A percentile compares a stretch with the other conserved stretches of the same genome.
Conservation (phyloP, 2,797 vertebrate species). For the Tadarida brasiliensis region DNA sequence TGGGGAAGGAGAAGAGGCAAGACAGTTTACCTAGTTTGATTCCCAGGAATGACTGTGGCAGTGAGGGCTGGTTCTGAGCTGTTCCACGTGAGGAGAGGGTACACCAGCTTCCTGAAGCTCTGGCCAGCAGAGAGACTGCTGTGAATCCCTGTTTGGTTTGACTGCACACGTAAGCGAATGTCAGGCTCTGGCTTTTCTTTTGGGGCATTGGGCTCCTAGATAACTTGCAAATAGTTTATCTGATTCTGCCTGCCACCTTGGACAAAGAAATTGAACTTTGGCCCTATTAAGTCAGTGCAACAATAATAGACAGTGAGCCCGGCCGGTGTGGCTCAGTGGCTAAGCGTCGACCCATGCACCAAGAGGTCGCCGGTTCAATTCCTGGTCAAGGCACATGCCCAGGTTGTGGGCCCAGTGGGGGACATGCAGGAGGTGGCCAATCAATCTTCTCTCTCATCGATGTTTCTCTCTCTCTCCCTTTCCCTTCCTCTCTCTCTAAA, state of each 20-base stretch:
- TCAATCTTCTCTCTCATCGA: too few species aligned
- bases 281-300: neutral
- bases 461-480: too few species aligned
- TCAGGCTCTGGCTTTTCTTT: neutral
- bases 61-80: too few species aligned
- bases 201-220: neutral
- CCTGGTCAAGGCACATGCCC: too few species aligned
- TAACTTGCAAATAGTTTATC: neutral
- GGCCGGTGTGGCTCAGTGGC: too few species aligned
- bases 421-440: too few species aligned
- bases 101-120: neutral
- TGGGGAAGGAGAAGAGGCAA: neutral
- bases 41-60: neutral
- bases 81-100: too few species aligned
- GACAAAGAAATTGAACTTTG: neutral
- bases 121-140: conserved; percentile 59
- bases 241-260: neutral
- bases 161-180: neutral
- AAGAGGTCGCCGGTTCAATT: too few species aligned
- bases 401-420: too few species aligned
- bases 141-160: conserved; percentile 52
- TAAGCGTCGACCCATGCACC: too few species aligned
- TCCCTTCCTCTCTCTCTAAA: too few species aligned
- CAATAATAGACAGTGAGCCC: too few species aligned
- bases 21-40: neutral